Evolutionary conservation across 2,797 vertebrate species (phyloP).

Genomic region (Rhynchotus rufescens): DNA sequence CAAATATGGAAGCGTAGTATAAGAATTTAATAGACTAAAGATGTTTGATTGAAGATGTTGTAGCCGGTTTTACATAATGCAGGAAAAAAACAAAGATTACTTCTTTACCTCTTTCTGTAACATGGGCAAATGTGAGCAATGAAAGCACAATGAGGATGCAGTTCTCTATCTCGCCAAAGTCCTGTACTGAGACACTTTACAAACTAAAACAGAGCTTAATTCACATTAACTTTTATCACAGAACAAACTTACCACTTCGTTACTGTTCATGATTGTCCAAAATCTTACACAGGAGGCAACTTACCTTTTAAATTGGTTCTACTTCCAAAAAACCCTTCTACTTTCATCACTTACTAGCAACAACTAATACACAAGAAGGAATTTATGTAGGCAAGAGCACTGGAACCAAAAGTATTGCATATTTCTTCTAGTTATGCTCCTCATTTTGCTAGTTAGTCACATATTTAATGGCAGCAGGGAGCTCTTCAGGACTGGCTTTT

Average conservation of each 20-base stretch:
- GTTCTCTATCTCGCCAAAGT: not conserved
- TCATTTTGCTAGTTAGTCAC: slow-evolving; percentile 71
- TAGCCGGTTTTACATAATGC: not conserved
- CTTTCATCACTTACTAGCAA: slow-evolving; percentile 12
- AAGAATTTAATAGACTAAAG: not conserved
- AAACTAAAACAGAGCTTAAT: not conserved
- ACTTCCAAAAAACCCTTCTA: not conserved
- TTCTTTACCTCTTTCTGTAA: not conserved
- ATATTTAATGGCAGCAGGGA: slow-evolving; percentile 65
- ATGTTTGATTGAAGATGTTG: not conserved
- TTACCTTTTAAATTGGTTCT: not conserved
- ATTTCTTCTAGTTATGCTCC: slow-evolving; percentile 53
- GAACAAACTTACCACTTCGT: not conserved
- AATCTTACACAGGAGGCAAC: not conserved
- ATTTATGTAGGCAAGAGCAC: slow-evolving; percentile 14
- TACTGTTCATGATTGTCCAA: not conserved
- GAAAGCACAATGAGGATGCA: not conserved
- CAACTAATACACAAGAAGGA: not conserved
- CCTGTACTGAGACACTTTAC: not conserved
- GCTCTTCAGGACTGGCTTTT: slow-evolving; percentile 60
- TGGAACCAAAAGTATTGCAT: slow-evolving; percentile 30
- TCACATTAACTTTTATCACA: not conserved
- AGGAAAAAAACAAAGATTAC: not conserved
- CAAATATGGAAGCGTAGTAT: not conserved
- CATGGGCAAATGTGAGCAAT: not conserved